Conservation (phyloP, 2,113 vertebrate species). For the Xenopus laevis region DNA sequence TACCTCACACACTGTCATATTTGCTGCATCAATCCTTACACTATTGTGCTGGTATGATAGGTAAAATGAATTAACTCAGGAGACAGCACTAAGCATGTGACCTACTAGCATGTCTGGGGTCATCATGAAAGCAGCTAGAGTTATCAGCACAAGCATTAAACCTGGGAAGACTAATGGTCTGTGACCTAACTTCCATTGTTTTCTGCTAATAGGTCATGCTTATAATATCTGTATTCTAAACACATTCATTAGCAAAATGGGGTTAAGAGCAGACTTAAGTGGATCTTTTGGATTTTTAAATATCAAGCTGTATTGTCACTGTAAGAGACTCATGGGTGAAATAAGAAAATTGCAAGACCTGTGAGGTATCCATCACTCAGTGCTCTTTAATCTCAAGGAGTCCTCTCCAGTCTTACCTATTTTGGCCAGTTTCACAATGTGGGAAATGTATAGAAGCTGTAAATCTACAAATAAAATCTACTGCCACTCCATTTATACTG, state of each 20-base stretch:
- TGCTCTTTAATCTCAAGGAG: no score
- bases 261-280: slow-evolving; percentile 8
- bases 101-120: not conserved
- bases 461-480: not conserved
- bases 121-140: slow-evolving; percentile 3
- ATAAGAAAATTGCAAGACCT: no score
- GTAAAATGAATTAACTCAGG: slow-evolving; percentile 32
- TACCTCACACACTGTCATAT: slow-evolving; percentile 44
- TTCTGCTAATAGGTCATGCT: slow-evolving; percentile 23
- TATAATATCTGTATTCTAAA: slow-evolving; percentile 38
- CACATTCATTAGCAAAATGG: slow-evolving; percentile 20
- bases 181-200: slow-evolving; percentile 1
- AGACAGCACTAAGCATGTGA: slow-evolving; percentile 15
- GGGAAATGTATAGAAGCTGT: not conserved
- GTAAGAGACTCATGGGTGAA: no score
- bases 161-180: slow-evolving; percentile 1
- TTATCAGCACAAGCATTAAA: slow-evolving; percentile 18
- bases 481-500: slow-evolving; percentile 9
- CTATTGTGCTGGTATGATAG: slow-evolving; percentile 18
- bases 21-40: slow-evolving; percentile 15
- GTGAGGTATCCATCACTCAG: no score
- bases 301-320: no score
- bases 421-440: slow-evolving; percentile 10
- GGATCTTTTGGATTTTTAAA: not conserved
- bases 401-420: slow-evolving; percentile 3